Percentiles rank a stretch among this genome's conserved stretches.
Conservation (phyloP, 2,888 invertebrate species). For the Labia minor region DNA sequence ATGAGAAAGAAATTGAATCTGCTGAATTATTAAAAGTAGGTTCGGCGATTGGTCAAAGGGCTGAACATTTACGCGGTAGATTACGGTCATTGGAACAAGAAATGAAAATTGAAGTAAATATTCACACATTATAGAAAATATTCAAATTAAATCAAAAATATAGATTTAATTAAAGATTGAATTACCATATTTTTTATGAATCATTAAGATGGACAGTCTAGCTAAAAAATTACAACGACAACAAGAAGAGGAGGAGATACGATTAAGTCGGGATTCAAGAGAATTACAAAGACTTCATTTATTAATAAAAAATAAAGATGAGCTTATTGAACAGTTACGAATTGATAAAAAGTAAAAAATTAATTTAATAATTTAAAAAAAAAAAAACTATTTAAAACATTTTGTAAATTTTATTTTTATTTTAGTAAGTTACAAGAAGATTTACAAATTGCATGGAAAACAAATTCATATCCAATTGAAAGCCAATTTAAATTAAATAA, state of each 20-base stretch:
- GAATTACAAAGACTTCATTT: neutral
- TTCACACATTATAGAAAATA: too few species aligned
- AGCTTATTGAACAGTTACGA: neutral
- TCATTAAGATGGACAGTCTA: neutral
- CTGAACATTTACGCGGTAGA: neutral
- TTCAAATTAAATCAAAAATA: too few species aligned
- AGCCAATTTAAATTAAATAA: neutral
- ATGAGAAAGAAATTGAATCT: neutral
- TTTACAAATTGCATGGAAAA: neutral
- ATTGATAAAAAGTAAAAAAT: neutral
- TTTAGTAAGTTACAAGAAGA: neutral
- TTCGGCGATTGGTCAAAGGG: neutral
- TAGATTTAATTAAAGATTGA: too few species aligned
- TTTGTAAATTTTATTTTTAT: neutral
- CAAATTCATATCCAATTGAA: neutral
- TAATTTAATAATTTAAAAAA: neutral
- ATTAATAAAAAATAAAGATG: slow-evolving; percentile 4
- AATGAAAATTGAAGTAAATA: neutral
- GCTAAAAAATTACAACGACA: neutral
- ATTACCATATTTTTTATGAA: too few species aligned
- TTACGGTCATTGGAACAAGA: neutral
- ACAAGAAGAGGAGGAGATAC: neutral
- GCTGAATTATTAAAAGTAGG: neutral
- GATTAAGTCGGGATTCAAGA: neutral
- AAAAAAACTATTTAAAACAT: too few species aligned